Percentiles rank a stretch among this genome's conserved stretches.
Conservation (phyloP, 2,113 vertebrate genomes). For the Hemichromis elongatus region DNA sequence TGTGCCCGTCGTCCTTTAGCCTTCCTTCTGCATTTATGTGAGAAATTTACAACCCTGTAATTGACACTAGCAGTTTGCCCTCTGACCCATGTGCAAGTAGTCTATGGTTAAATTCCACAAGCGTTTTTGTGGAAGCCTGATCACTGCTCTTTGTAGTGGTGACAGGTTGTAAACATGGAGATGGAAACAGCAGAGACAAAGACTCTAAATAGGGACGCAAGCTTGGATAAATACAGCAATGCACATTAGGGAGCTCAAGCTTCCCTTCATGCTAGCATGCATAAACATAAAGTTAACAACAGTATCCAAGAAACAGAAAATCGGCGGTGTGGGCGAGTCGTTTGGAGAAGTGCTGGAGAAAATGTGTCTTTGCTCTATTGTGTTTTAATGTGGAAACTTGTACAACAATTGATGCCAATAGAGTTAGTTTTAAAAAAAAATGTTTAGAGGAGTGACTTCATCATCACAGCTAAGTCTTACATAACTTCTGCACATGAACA, state of each 20-base stretch:
- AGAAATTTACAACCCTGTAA: background rate
- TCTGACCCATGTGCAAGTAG: background rate
- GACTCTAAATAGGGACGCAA: background rate
- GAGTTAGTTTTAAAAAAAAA: background rate
- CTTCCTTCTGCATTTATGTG: background rate
- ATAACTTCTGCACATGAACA: slow-evolving; percentile 20
- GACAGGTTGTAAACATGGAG: slow-evolving; percentile 14
- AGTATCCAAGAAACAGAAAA: slow-evolving; percentile 19
- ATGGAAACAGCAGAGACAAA: slow-evolving; percentile 12
- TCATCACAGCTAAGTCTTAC: background rate
- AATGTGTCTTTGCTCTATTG: background rate
- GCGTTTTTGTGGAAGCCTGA: slow-evolving; percentile 1
- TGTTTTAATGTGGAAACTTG: background rate
- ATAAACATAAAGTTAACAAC: slow-evolving; percentile 41
- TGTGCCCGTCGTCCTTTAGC: background rate
- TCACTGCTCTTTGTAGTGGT: slow-evolving; percentile 6
- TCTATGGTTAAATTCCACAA: slow-evolving; percentile 34
- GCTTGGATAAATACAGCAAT: background rate
- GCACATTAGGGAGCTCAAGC: background rate
- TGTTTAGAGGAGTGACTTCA: background rate
- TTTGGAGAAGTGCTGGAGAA: background rate
- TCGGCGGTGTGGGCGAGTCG: background rate
- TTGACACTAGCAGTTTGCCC: background rate
- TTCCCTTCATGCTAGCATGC: background rate
- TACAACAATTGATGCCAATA: background rate